Percentiles rank a stretch among this genome's conserved stretches.
Conservation (phyloP, 2,797 vertebrate species). For the Diplodus sargus region DNA sequence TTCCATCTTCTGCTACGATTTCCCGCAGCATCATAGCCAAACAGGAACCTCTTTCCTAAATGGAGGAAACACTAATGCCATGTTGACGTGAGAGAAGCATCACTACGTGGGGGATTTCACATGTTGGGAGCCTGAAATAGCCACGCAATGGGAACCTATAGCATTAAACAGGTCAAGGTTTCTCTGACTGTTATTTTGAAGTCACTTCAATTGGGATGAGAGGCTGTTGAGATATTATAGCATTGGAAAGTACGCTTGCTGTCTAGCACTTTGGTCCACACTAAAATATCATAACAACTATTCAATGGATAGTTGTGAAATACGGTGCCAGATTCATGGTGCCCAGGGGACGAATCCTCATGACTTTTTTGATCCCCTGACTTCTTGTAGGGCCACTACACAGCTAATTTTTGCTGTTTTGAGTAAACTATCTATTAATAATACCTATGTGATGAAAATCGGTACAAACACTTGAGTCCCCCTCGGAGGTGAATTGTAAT, state of each 20-base stretch:
- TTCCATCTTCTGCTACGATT: conserved; percentile 69
- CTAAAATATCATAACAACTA: neutral
- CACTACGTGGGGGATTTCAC: conserved; percentile 1
- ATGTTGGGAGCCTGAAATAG: neutral
- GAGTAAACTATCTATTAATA: too few species aligned
- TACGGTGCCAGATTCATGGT: neutral
- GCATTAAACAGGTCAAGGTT: neutral
- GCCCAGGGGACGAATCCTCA: neutral
- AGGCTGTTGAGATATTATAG: too few species aligned
- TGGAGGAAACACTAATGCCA: conserved; percentile 51
- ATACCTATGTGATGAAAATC: too few species aligned
- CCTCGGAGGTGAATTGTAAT: too few species aligned
- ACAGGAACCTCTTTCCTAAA: conserved; percentile 50
- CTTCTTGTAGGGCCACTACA: neutral
- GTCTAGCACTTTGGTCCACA: neutral
- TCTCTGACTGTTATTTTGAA: neutral
- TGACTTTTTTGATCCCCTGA: neutral
- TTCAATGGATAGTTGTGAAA: neutral
- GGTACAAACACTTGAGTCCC: too few species aligned
- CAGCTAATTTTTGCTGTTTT: neutral
- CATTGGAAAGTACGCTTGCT: too few species aligned
- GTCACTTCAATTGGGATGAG: neutral
- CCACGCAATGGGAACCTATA: neutral
- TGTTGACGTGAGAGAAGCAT: conserved; percentile 47
- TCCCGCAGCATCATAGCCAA: conserved; percentile 43